Evolutionary conservation across 2,113 vertebrate species (phyloP), one percentile per base, ranked within the genome.

Genomic region (Dicaeum eximium): DNA sequence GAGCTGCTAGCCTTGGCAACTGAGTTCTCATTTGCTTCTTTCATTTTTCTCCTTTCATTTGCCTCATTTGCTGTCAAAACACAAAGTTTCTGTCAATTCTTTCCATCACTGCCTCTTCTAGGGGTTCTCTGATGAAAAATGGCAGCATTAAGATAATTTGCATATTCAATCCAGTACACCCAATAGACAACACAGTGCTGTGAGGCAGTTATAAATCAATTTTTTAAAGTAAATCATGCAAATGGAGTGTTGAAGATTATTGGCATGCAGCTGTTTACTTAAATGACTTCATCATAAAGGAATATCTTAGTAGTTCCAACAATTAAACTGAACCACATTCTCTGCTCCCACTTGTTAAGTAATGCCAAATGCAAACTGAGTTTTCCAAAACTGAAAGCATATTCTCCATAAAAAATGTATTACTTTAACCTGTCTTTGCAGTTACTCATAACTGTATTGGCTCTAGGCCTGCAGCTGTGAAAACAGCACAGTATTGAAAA

Each of bases 401-500:
- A 35, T 77, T 82, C 66, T 87, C 37, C 33, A 69, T 80, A 61
- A 91, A 92, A 91, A 82, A 82, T 8, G 19, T 70, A 81, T 72
- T 95, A 22, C 4, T 91, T 95, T 87, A 65, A 82, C 80, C 33
- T 82, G 73, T 16, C 70, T 93, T 94, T 92, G 62, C 78, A 71
- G 44, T 91, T 75, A 60, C 50, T 85, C 30, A 31, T 91, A 71
- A 65, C 48, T 74, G 8, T 11, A 17, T 35, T 96, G 70, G 37
- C 70, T 87, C 21, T 48, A 82, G 73, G 57, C 77, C 91, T 69
- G 48, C 1, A 2, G 65, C 48, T 0, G 0, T 69, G 42, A 67
- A 82, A 93, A 65, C 40, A 91, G 30, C 48, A 8, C 2, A 7
- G 11, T 93, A 95, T 92, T 92, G 94, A 85, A 92, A 95, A 91